Evolutionary conservation across 1,140 invertebrate genomes (phyloP).

Genomic region (Caerostris darwini): DNA sequence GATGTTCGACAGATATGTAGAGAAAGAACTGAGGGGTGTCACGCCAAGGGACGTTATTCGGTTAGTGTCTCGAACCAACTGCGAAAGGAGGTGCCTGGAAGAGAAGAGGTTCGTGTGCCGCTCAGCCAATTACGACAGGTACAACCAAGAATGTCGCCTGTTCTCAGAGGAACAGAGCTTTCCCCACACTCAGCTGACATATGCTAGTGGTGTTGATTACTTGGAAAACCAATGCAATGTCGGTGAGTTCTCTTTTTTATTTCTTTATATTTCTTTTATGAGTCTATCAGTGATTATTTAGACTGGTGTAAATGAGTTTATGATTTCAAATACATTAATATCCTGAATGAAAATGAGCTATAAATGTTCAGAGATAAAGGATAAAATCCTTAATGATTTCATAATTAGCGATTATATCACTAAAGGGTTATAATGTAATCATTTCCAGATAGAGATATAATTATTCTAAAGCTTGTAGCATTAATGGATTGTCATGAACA

Average conservation of each 20-base stretch:
- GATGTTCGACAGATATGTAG: conserved; percentile 83
- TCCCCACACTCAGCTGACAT: conserved; percentile 80
- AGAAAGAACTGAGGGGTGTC: conserved; percentile 81
- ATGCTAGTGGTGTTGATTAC: conserved; percentile 82
- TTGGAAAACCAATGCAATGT: conserved; percentile 84
- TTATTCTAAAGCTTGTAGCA: too few relatives aligned
- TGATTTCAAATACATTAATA: too few relatives aligned
- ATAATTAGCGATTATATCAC: too few relatives aligned
- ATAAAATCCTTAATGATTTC: too few relatives aligned
- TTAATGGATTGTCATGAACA: too few relatives aligned
- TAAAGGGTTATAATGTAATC: too few relatives aligned
- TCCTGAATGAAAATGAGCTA: too few relatives aligned
- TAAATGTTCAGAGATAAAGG: too few relatives aligned
- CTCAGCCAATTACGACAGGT: conserved; percentile 83
- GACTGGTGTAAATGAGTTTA: too few relatives aligned
- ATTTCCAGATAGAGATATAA: too few relatives aligned
- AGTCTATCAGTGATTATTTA: too few relatives aligned
- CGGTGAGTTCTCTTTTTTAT: conserved; percentile 80
- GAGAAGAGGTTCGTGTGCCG: conserved; percentile 82
- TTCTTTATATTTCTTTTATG: too few relatives aligned
- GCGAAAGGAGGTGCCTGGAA: conserved; percentile 82
- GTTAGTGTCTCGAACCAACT: conserved; percentile 82
- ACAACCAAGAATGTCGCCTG: conserved; percentile 82
- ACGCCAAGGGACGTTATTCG: conserved; percentile 80
- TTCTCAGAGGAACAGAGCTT: conserved; percentile 82